Conservation (phyloP, 2,888 invertebrate species). For the Morpho deidamia region DNA sequence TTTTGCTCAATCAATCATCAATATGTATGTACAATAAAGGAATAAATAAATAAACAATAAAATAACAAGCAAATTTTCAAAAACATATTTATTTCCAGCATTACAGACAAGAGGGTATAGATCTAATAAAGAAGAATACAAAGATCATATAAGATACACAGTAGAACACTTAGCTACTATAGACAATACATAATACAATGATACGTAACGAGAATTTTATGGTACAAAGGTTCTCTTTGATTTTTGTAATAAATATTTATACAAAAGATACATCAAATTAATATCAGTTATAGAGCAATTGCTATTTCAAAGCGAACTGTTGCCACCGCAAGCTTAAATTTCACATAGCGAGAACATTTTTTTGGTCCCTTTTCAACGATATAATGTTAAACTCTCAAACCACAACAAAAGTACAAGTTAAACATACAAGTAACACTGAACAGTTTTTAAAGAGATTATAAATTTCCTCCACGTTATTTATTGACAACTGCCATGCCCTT, state of each 20-base stretch:
- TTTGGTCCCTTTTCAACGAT: constrained; percentile 27
- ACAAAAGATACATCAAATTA: not conserved
- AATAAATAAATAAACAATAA: not conserved
- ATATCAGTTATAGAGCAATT: not conserved
- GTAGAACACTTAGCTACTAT: constrained; percentile 25
- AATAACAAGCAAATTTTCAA: constrained; percentile 7
- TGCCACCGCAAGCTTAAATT: constrained; percentile 11
- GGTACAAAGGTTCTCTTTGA: not conserved
- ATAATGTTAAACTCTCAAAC: constrained; percentile 16
- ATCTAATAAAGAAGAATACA: constrained; percentile 9
- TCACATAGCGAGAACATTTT: constrained; percentile 20
- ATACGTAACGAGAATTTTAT: constrained; percentile 16
- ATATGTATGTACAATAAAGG: too few species aligned
- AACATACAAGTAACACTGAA: constrained; percentile 8
- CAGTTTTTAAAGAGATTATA: constrained; percentile 5
- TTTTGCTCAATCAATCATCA: too few species aligned
- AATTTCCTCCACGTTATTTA: not conserved
- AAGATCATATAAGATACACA: constrained; percentile 32
- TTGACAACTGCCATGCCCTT: too few species aligned
- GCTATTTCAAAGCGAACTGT: not conserved
- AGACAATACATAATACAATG: constrained; percentile 25
- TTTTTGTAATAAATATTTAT: not conserved
- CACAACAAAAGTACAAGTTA: constrained; percentile 10
- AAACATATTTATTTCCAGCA: constrained; percentile 34
- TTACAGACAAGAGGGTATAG: constrained; percentile 35